A percentile compares a stretch with the other conserved stretches of the same genome.
These are phyloP conservation scores for Apistogramma diplotaenia DNA, from an alignment of 2,113 vertebrate genomes.

Conservation along the genomic window DNA sequence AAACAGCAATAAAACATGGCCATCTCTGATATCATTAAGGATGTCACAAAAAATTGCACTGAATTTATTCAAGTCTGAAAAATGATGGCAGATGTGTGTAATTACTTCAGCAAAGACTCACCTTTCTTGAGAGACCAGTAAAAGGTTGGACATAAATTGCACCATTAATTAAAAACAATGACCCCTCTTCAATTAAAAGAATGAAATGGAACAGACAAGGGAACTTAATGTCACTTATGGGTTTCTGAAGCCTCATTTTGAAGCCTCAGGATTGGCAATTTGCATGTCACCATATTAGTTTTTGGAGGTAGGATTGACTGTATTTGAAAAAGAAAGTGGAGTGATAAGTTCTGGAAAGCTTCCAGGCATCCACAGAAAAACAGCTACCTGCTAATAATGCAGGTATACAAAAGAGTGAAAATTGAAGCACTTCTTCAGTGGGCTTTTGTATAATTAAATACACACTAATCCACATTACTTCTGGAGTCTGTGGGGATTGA, in stretches of 20 bases:
- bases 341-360: background rate
- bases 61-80: background rate
- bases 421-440: background rate
- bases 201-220: background rate
- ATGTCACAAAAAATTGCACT: background rate
- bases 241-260: background rate
- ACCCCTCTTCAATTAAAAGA: background rate
- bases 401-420: background rate
- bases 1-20: background rate
- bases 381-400: background rate
- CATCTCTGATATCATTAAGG: background rate
- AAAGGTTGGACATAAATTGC: background rate
- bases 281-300: background rate
- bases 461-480: background rate
- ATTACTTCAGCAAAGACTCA: background rate
- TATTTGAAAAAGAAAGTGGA: background rate
- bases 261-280: background rate
- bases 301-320: background rate
- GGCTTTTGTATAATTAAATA: background rate
- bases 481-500: too few species aligned
- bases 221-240: background rate
- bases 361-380: background rate
- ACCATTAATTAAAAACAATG: background rate
- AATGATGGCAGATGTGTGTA: background rate
- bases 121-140: background rate